Conservation (phyloP, 2,797 vertebrate species). For the Hephaestus fuliginosus region DNA sequence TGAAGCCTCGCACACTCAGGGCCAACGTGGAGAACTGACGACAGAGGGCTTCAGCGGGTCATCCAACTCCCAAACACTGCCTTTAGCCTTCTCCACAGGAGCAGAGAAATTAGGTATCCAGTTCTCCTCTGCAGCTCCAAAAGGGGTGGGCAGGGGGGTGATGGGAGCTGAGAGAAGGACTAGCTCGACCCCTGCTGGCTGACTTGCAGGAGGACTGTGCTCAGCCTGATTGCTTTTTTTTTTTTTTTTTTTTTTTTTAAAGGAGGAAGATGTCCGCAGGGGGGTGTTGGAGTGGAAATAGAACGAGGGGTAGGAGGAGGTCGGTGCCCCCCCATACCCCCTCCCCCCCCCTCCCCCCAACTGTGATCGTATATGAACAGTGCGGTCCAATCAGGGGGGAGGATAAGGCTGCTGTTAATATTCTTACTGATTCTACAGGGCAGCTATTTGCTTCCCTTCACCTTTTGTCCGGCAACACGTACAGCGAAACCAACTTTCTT, state of each 20-base stretch:
- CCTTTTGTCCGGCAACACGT: constrained; percentile 35
- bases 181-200: constrained; percentile 50
- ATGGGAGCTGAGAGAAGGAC: constrained; percentile 41
- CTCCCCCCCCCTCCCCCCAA: too few species aligned
- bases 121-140: constrained; percentile 23
- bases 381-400: constrained; percentile 40
- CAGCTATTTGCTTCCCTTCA: constrained; percentile 70
- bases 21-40: constrained; percentile 82
- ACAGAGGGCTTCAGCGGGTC: background rate
- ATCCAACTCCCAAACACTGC: constrained; percentile 46
- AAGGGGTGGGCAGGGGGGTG: background rate
- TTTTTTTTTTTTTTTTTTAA: background rate
- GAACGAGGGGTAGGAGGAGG: constrained; percentile 4
- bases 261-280: constrained; percentile 31
- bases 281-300: constrained; percentile 24
- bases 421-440: constrained; percentile 61
- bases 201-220: constrained; percentile 39
- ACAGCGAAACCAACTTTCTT: constrained; percentile 41
- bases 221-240: constrained; percentile 67
- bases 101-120: constrained; percentile 30
- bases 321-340: constrained; percentile 24
- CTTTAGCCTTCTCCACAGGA: constrained; percentile 49
- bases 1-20: constrained; percentile 73
- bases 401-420: constrained; percentile 53
- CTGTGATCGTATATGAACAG: constrained; percentile 33